These are phyloP conservation scores for Crocodylus rhombifer DNA, from an alignment of 2,797 vertebrate genomes.

Conservation along the genomic window DNA sequence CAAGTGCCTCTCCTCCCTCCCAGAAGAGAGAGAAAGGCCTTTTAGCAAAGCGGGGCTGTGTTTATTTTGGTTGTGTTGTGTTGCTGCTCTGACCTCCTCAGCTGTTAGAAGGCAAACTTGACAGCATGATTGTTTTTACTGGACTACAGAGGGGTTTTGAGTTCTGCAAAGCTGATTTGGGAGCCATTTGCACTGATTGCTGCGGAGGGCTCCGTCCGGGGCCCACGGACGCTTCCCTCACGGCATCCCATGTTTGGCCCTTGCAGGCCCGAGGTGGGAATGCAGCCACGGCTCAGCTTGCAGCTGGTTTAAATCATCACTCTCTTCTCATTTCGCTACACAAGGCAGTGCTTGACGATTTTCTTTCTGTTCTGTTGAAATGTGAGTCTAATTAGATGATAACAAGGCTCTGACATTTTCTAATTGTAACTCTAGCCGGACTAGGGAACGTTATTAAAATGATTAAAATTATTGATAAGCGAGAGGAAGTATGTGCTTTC, in stretches of 20 bases:
- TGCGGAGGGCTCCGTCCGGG: slow-evolving; percentile 61
- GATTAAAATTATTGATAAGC: slow-evolving; percentile 80
- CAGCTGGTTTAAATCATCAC: slow-evolving; percentile 79
- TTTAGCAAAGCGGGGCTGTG: slow-evolving; percentile 75
- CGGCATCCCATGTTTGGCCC: background rate
- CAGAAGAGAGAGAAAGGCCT: slow-evolving; percentile 80
- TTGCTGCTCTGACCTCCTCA: slow-evolving; percentile 83
- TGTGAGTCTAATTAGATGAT: slow-evolving; percentile 85
- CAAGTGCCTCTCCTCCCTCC: slow-evolving; percentile 77
- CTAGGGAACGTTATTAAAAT: slow-evolving; percentile 78
- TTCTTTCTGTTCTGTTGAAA: slow-evolving; percentile 81
- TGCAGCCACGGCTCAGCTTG: background rate
- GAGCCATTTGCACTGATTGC: slow-evolving; percentile 76
- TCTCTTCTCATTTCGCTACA: slow-evolving; percentile 73
- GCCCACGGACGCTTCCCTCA: slow-evolving; percentile 31
- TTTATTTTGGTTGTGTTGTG: slow-evolving; percentile 82
- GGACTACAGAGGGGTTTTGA: slow-evolving; percentile 25
- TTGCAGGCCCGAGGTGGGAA: slow-evolving; percentile 1
- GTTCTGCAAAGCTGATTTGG: slow-evolving; percentile 59
- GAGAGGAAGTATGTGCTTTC: background rate
- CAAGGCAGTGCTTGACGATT: slow-evolving; percentile 67
- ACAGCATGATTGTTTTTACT: slow-evolving; percentile 83
- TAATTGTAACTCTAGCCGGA: slow-evolving; percentile 82
- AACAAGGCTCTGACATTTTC: slow-evolving; percentile 84
- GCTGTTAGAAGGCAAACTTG: slow-evolving; percentile 80